phyloP scores from a whole-genome alignment of 2,888 invertebrate species.

The Callosobruchus maculatus region DNA sequence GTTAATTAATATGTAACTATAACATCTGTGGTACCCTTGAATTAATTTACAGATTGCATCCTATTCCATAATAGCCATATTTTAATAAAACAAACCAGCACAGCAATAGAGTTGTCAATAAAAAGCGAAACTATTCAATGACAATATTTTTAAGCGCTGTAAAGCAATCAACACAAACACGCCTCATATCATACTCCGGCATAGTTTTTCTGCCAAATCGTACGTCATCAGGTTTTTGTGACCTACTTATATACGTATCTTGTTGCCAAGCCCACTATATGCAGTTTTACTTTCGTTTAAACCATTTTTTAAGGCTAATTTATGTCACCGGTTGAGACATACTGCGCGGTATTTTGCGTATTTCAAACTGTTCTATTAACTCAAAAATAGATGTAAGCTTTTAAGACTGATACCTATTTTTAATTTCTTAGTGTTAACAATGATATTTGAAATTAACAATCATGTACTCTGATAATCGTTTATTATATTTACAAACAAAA shows the following conservation, averaged over 20 bases:
- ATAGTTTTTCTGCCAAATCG: slow-evolving; percentile 25
- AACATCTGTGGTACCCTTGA: no score
- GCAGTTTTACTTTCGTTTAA: slow-evolving; percentile 23
- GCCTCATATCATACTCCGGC: background rate
- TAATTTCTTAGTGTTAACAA: no score
- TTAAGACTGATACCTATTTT: no score
- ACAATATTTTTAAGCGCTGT: background rate
- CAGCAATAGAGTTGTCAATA: no score
- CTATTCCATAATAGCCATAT: no score
- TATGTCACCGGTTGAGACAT: slow-evolving; percentile 10
- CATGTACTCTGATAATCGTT: no score
- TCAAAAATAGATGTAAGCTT: background rate
- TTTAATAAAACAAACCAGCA: no score
- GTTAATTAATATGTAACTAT: no score
- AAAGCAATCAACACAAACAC: background rate
- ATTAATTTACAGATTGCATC: no score
- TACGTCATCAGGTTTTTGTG: slow-evolving; percentile 26
- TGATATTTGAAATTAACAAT: no score
- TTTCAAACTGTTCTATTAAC: background rate
- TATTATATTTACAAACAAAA: no score
- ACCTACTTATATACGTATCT: slow-evolving; percentile 20
- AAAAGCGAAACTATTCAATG: background rate
- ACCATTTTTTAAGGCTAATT: slow-evolving; percentile 18
- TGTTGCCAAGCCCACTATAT: slow-evolving; percentile 23
- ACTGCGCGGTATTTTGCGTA: background rate